Evolutionary conservation across 2,888 invertebrate genomes (phyloP).

Genomic region (Dusona sp.): DNA sequence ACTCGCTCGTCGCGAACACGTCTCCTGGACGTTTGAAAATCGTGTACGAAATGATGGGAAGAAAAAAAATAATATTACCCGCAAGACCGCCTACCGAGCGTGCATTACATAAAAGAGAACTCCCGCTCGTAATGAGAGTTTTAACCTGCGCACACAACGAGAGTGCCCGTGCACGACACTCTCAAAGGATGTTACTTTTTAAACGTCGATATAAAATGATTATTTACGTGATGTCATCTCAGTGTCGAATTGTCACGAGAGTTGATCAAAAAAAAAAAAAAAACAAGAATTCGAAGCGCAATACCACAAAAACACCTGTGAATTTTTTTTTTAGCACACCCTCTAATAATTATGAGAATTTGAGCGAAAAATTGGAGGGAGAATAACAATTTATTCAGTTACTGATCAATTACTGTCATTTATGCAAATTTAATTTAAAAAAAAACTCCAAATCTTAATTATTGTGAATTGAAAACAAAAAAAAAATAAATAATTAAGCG

Average conservation of each 20-base stretch:
- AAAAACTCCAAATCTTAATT: neutral
- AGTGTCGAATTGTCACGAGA: conserved; percentile 35
- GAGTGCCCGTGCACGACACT: conserved; percentile 10
- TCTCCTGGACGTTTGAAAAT: conserved; percentile 55
- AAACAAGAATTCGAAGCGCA: neutral
- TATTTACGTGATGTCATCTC: conserved; percentile 33
- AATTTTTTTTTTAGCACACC: neutral
- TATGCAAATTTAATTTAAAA: neutral
- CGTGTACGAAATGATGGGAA: conserved; percentile 15
- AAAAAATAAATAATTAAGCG: no score
- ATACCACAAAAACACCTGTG: neutral
- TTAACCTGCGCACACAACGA: conserved; percentile 31
- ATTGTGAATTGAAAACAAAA: no score
- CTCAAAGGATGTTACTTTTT: conserved; percentile 30
- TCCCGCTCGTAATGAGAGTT: conserved; percentile 37
- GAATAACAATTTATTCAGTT: neutral
- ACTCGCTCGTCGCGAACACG: conserved; percentile 44
- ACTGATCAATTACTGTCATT: neutral
- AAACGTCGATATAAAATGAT: neutral
- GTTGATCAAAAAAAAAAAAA: neutral
- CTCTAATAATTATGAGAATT: no score
- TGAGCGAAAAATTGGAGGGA: no score
- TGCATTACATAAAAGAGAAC: conserved; percentile 57
- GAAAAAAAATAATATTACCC: conserved; percentile 11
- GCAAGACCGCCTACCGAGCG: conserved; percentile 29